Percentiles rank a stretch among this genome's conserved stretches.
Conservation (phyloP, 2,888 invertebrate genomes). For the Drosophila sordidula region DNA sequence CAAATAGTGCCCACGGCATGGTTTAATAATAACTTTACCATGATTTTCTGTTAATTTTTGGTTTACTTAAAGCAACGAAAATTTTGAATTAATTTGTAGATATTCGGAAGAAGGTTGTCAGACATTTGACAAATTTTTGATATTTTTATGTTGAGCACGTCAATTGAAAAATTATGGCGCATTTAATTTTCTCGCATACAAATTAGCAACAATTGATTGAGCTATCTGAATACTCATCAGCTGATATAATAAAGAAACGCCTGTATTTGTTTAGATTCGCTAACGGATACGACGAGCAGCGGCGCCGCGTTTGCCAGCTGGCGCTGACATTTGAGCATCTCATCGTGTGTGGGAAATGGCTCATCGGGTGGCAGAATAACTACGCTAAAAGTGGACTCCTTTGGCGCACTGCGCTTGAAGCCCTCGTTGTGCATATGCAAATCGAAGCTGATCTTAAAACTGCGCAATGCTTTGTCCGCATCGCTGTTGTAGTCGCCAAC, state of each 20-base stretch:
- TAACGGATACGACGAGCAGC: conserved; percentile 81
- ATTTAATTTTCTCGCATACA: conserved; percentile 22
- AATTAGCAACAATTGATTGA: conserved; percentile 37
- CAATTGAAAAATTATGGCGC: conserved; percentile 13
- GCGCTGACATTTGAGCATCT: conserved; percentile 69
- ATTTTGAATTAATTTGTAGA: background rate
- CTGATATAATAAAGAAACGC: conserved; percentile 83
- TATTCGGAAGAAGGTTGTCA: background rate
- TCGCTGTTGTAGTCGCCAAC: background rate
- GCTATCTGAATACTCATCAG: conserved; percentile 47
- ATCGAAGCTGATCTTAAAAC: conserved; percentile 78
- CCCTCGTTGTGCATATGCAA: conserved; percentile 78
- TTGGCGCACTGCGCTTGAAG: conserved; percentile 77
- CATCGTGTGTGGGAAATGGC: conserved; percentile 76
- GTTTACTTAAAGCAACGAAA: background rate
- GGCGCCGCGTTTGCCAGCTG: conserved; percentile 65
- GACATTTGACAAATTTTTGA: conserved; percentile 11
- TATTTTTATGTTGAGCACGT: background rate
- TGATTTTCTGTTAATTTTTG: background rate
- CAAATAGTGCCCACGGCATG: background rate
- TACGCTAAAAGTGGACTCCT: conserved; percentile 77
- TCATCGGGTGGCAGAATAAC: conserved; percentile 70
- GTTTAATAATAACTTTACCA: conserved; percentile 13
- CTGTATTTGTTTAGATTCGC: conserved; percentile 84
- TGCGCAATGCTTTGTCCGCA: background rate